Conservation (phyloP, 2,888 invertebrate species). For the Micoletzkya japonica region DNA sequence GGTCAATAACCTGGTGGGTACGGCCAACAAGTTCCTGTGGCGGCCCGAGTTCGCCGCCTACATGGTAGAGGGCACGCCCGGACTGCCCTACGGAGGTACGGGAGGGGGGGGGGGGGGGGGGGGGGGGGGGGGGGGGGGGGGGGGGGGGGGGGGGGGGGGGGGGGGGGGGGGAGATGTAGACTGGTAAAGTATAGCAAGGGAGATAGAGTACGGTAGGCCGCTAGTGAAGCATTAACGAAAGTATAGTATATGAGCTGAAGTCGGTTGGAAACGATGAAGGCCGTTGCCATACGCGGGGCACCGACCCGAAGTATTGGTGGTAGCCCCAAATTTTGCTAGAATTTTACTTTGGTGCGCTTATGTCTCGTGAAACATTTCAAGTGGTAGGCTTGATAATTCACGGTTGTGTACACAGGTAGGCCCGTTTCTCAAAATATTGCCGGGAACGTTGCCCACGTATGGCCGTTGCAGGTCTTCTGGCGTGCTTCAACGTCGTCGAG, state of each 20-base stretch:
- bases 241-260: neutral
- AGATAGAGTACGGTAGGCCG: too few relatives aligned
- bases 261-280: neutral
- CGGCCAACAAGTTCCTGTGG: constrained; percentile 74
- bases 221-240: too few relatives aligned
- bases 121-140: neutral
- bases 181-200: neutral
- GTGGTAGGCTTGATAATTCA: too few relatives aligned
- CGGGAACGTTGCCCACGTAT: too few relatives aligned
- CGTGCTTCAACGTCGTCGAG: constrained; percentile 96
- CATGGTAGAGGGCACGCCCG: constrained; percentile 96
- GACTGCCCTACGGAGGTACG: constrained; percentile 70
- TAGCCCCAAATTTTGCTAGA: neutral
- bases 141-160: neutral
- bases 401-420: too few relatives aligned
- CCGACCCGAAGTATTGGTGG: too few relatives aligned
- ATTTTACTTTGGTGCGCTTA: neutral
- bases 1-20: constrained; percentile 58
- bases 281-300: neutral
- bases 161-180: neutral
- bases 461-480: constrained; percentile 73
- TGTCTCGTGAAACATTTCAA: neutral
- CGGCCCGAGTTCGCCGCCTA: constrained; percentile 97
- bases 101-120: neutral
- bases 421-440: too few relatives aligned